Evolutionary conservation across 2,113 vertebrate species (phyloP).

Genomic region (Tychaedon coryphoeus): DNA sequence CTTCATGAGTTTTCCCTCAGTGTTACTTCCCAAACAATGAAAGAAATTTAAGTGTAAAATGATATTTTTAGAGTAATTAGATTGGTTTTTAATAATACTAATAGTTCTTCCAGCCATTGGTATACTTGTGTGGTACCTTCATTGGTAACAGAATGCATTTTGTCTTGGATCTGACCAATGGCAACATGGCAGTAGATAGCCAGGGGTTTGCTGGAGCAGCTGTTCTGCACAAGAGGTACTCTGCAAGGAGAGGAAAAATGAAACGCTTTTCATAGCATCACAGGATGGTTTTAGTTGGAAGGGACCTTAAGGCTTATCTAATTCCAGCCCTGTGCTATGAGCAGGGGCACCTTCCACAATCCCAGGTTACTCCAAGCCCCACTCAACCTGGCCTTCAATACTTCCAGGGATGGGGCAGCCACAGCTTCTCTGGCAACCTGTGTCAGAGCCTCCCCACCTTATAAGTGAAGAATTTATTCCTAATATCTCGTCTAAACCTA

Average conservation of each 20-base stretch:
- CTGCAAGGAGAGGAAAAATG: background rate
- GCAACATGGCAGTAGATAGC: background rate
- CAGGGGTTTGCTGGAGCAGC: background rate
- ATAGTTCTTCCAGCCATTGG: background rate
- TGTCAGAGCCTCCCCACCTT: background rate
- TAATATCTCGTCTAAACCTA: background rate
- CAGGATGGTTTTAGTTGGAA: background rate
- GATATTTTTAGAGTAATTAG: background rate
- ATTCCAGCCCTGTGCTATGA: background rate
- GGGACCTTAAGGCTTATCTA: background rate
- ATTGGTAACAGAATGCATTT: background rate
- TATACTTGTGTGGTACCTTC: background rate
- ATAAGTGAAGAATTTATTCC: background rate
- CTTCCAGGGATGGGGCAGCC: background rate
- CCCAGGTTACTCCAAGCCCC: background rate
- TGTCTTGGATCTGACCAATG: background rate
- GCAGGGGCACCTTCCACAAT: background rate
- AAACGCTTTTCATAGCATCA: background rate
- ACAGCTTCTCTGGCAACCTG: background rate
- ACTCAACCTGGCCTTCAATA: background rate
- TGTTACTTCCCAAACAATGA: background rate
- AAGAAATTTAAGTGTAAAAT: background rate
- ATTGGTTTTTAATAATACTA: background rate
- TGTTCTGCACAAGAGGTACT: background rate
- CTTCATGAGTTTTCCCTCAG: background rate